These are phyloP conservation scores for Caenorhabditis sinica DNA, from an alignment of 2,888 invertebrate species.

Conservation along the genomic window DNA sequence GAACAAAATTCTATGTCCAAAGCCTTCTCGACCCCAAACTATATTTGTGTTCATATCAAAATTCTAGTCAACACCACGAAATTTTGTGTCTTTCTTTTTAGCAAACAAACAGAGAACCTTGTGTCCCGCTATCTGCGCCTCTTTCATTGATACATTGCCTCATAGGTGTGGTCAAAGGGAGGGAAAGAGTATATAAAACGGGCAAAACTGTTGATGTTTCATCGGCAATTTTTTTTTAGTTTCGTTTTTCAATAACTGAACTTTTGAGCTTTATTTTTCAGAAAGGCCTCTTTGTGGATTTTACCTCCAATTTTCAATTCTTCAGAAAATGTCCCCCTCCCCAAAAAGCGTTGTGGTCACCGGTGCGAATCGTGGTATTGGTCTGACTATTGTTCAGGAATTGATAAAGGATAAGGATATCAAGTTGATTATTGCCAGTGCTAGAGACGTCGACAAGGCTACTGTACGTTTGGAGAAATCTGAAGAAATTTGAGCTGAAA, in stretches of 20 bases:
- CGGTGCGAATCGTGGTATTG: conserved; percentile 93
- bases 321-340: conserved; percentile 16
- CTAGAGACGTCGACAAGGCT: conserved; percentile 88
- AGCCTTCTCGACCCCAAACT: not conserved
- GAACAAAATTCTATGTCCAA: not conserved
- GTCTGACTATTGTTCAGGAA: conserved; percentile 91
- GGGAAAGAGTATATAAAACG: not conserved
- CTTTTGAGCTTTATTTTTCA: too few species aligned
- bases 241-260: too few species aligned
- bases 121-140: conserved; percentile 12
- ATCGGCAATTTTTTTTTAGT: not conserved
- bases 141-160: not conserved
- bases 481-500: not conserved
- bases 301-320: not conserved
- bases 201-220: not conserved
- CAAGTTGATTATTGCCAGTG: conserved; percentile 90
- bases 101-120: not conserved
- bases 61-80: not conserved
- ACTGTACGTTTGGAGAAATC: not conserved
- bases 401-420: conserved; percentile 85
- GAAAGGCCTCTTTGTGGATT: too few species aligned
- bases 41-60: not conserved
- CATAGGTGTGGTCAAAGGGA: not conserved
- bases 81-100: not conserved
- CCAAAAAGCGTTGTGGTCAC: conserved; percentile 88